These are phyloP conservation scores for Chromoteleia sp. DNA, from an alignment of 2,888 invertebrate species.

Conservation along the genomic window DNA sequence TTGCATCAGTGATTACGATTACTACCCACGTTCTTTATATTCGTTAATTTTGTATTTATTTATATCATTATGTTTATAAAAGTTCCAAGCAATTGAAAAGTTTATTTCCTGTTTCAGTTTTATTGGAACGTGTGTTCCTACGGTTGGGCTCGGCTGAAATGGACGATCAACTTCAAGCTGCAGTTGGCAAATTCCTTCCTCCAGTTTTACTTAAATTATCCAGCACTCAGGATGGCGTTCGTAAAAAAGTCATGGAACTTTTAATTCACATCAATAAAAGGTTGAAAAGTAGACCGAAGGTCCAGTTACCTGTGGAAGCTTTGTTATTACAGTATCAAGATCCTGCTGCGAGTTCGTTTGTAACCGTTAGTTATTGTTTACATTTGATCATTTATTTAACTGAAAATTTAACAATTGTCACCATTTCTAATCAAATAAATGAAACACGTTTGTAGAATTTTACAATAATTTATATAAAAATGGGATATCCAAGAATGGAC, in stretches of 20 bases:
- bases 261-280: constrained; percentile 96
- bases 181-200: constrained; percentile 92
- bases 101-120: constrained; percentile 86
- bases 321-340: constrained; percentile 93
- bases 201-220: constrained; percentile 96
- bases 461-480: constrained; percentile 95
- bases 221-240: constrained; percentile 93
- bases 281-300: constrained; percentile 92
- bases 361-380: constrained; percentile 87
- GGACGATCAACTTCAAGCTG: constrained; percentile 94
- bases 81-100: no score
- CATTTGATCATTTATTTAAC: no score
- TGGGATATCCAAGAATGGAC: constrained; percentile 94
- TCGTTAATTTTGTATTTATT: not conserved
- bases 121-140: constrained; percentile 95
- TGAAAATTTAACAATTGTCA: no score
- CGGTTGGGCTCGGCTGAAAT: constrained; percentile 95
- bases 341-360: constrained; percentile 91
- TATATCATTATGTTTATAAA: constrained; percentile 1
- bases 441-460: constrained; percentile 95
- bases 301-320: constrained; percentile 94
- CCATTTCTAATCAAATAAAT: no score
- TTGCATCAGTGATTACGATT: no score
- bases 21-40: no score
- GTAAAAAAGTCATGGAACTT: constrained; percentile 95